Evolutionary conservation across 2,888 invertebrate species (phyloP), one percentile per base, ranked within the genome.

Genomic region (Lasioglossum malachurum): DNA sequence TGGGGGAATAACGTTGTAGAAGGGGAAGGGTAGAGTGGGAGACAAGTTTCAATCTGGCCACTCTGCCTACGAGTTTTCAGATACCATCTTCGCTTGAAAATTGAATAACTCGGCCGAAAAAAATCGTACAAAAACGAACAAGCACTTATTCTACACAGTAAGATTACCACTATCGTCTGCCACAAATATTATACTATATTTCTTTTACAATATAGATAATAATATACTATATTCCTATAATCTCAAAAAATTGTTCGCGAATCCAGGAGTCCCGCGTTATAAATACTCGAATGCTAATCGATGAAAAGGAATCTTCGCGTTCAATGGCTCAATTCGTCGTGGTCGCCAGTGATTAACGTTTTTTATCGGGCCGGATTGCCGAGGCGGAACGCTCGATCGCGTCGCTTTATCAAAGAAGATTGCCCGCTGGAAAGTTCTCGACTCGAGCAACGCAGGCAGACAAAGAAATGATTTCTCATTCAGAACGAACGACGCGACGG

Each of bases 211-310:
- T 31, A 31, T 31, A 31, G 31, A 31, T 31, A 31, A 31, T 31
- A 31, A 31, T 31, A 31, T 31, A 31, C 31, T 31, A 31, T 31
- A 31, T 31, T 31, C 31, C 31, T 31, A 41, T 10, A 41, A 44
- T 12, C 12, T 44, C 44, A 14, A 14, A 44, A 44, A 44, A 14
- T 14, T 16, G n/a, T 12, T n/a, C n/a, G n/a, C 57, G n/a, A 57
- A 8, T 57, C 3, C 31, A 64, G 5, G 64, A 31, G 64, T 64
- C 14, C 19, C 31, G 67, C 1, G 75, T n/a, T 79, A 74, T 73
- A 77, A 80, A 84, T 80, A 80, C 8, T 49, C 80, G n/a, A n/a
- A 27, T 16, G 16, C 19, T 35, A n/a, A 83, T 83, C 76, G 72
- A 81, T 77, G 38, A 44, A 46, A 53, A n/a, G 35, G 60, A 73